Evolutionary conservation across 2,888 invertebrate species (phyloP), one percentile per base, ranked within the genome.

Genomic region (Lutraria lutraria): DNA sequence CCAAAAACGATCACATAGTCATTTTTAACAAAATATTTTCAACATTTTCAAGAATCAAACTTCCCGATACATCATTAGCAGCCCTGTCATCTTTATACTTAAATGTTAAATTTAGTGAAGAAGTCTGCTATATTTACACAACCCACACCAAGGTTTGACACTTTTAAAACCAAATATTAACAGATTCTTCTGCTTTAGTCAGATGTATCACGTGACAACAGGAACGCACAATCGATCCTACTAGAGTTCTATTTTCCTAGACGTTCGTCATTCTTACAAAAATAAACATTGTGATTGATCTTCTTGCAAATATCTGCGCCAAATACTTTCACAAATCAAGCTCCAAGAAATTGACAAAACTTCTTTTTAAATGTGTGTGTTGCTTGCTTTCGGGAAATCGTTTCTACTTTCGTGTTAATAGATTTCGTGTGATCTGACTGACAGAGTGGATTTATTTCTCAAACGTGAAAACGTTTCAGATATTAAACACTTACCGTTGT

Each of bases 311-410:
- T 76, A 76, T 76, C 76, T 19, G 76, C 29, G 76, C 76, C 76
- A 76, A 76, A 76, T 76, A 76, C 76, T 34, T 76, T 76, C 34
- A 25, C 76, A 76, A 31, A 76, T 76, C 76, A 76, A 76, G 76
- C 19, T 76, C 34, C 76, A 34, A 76, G 76, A 76, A 31, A 76
- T 76, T 76, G 76, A 76, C 76, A 76, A 76, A 76, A 76, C 31
- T 76, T 76, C 76, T 31, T 76, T 76, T 34, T 15, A 76, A 76
- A 34, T 76, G 31, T 34, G 34, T 76, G 76, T 76, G 34, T 34
- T 34, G 76, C 29, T 31, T 72, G 29, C 72, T 29, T 76, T 16
- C 31, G 34, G 63, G 63, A 76, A 76, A 76, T 76, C 76, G 31
- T 25, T n/a, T 31, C 34, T 76, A 68, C 63, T 76, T 76, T 76